Conservation (phyloP, 1,140 invertebrate species). For the Latrodectus geometricus region DNA sequence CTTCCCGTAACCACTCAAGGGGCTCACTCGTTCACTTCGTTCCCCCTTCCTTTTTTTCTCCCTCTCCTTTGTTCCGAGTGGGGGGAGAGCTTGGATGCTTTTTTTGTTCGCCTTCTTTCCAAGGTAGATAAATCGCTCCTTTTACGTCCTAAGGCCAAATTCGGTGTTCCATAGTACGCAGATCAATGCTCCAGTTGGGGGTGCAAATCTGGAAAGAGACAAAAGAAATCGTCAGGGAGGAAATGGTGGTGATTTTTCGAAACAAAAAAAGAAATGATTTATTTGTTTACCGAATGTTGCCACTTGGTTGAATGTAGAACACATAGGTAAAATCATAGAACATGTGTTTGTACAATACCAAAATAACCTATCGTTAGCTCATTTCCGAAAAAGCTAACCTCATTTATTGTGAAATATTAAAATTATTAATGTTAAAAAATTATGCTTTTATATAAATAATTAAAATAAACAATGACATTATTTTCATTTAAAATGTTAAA, state of each 20-base stretch:
- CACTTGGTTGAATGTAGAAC: neutral
- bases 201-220: slow-evolving; percentile 13
- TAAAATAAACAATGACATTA: too few relatives aligned
- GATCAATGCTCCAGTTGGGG: neutral
- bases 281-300: neutral
- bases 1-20: slow-evolving; percentile 7
- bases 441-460: too few relatives aligned
- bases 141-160: neutral
- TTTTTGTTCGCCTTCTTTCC: slow-evolving; percentile 7
- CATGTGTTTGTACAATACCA: neutral
- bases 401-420: too few relatives aligned
- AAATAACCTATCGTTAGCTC: neutral
- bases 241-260: neutral
- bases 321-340: neutral
- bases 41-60: neutral
- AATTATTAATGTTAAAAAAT: too few relatives aligned
- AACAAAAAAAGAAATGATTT: neutral
- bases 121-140: neutral
- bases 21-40: neutral
- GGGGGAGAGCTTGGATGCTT: neutral
- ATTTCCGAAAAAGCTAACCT: neutral
- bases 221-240: neutral
- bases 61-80: slow-evolving; percentile 20
- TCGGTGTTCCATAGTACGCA: neutral
- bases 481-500: too few relatives aligned